Base-by-base conservation (phyloP, 2,888 invertebrate genomes). In the Papilio gigon region DNA sequence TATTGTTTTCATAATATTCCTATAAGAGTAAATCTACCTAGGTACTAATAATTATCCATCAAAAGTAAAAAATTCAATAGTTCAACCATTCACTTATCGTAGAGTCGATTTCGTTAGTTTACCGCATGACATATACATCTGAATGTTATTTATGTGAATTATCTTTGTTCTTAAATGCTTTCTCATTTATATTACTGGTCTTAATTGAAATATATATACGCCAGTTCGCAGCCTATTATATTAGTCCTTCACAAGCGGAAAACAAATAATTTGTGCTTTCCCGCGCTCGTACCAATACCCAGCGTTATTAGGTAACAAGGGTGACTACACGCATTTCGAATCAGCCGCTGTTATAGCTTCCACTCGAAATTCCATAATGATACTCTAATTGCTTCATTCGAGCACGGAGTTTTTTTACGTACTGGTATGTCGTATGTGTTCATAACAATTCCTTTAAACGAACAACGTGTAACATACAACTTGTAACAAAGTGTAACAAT, bases 311-410 rank as follows among this genome's bases (percentile, higher is more conserved):
- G 35, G 33, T 59, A 59, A 35, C 25, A 25, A 6, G 22, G 12
- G 20, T 22, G 37, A 37, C 59, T 37, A 25, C 53, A 53, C 14
- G 22, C 59, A 59, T 37, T 37, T 22, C 59, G 22, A 22, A 22
- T 25, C 27, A 27, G 25, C 27, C 6, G 33, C 22, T 35, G 58
- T 59, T 59, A 59, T 37, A 59, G 37, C 59, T 37, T 59, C 20
- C 25, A 37, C 20, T 22, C 22, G 35, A 59, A 37, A 59, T 59
- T 35, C 59, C 59, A 37, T 59, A 59, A 59, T 35, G 22, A 59
- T 37, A 22, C 59, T 59, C 59, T 59, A 59, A 59, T 59, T 59
- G 59, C 14, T 53, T 27, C 53, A 27, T 53, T 27, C 27, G 53
- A n/a, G 27, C 2, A 27, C 53, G 8, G 53, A 53, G 27, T 27